Evolutionary conservation across 2,888 invertebrate species (phyloP).

Genomic region (Athrips mouffetella): DNA sequence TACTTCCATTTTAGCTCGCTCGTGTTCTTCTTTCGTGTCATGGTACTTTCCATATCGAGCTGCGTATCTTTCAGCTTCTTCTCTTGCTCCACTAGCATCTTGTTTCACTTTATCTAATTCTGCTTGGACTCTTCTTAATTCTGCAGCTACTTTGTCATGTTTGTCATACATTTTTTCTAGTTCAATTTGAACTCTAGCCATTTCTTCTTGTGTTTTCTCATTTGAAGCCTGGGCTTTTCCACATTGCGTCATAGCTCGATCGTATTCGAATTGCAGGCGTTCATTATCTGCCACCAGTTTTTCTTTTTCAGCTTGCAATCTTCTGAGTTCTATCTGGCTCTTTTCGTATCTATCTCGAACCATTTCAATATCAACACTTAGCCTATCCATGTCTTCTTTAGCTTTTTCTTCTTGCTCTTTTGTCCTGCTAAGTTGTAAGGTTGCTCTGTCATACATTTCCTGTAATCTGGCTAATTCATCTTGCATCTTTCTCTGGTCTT

Average conservation of each 20-base stretch:
- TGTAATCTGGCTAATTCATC: constrained; percentile 91
- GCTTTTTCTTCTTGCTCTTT: constrained; percentile 95
- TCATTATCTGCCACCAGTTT: constrained; percentile 91
- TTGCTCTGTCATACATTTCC: constrained; percentile 92
- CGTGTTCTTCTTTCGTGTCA: constrained; percentile 86
- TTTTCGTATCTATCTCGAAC: constrained; percentile 93
- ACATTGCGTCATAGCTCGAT: constrained; percentile 90
- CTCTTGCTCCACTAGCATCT: constrained; percentile 87
- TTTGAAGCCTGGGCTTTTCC: constrained; percentile 90
- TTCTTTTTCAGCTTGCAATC: constrained; percentile 90
- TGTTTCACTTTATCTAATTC: constrained; percentile 84
- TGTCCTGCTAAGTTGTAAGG: constrained; percentile 88
- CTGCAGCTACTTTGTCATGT: constrained; percentile 89
- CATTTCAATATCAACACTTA: constrained; percentile 90
- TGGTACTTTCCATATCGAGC: constrained; percentile 87
- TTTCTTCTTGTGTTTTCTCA: constrained; percentile 94
- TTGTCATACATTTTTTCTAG: constrained; percentile 95
- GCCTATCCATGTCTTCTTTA: constrained; percentile 88
- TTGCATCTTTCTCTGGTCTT: constrained; percentile 91
- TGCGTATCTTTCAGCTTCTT: constrained; percentile 86
- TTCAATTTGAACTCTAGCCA: constrained; percentile 90
- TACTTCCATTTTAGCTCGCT: constrained; percentile 87
- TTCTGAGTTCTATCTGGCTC: constrained; percentile 88
- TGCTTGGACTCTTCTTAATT: constrained; percentile 88
- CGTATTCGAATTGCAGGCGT: constrained; percentile 90